Evolutionary conservation across 2,797 vertebrate genomes (phyloP), one percentile per base, ranked within the genome.

Genomic region (Siniperca obscura): DNA sequence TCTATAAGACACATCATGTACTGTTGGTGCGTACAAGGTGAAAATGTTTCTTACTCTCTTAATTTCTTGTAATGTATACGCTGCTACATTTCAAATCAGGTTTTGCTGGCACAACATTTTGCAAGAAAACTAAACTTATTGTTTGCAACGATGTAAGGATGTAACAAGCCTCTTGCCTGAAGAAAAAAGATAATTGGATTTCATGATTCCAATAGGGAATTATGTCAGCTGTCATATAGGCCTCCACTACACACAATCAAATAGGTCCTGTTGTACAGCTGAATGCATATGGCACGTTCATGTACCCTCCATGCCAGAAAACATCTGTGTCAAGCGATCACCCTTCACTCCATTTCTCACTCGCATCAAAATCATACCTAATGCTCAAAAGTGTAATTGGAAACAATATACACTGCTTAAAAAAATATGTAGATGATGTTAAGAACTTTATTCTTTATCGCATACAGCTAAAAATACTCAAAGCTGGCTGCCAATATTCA

Each of bases 171-270:
- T 36, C 69, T 62, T 34, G 42, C 71, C 34, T 75, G 48, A 67
- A 21, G 56, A 56, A 30, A 56, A 30, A 50, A 70, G 30, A 76
- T 79, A 83, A 82, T 66, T 81, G 50, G 65, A 70, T 76, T 86
- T 59, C 4, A 72, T 25, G 34, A 72, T 69, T 66, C 70, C 64
- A 67, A 27, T 27, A 9, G 48, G 38, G n/a, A 70, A 62, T 74
- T 27, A 17, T 84, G 73, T 78, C 80, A 84, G 77, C 77, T 74
- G 84, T 74, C 14, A 36, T 7, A n/a, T 16, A 38, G 56, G 44
- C 11, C 64, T 69, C 61, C 4, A n/a, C 10, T 55, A 12, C 50
- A 57, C 40, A 60, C 27, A 62, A 59, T 78, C 57, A 76, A 71
- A 62, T 7, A 60, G 10, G 44, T 40, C 59, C 48, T 46, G 40